A percentile compares a stretch with the other conserved stretches of the same genome.
phyloP scores from a whole-genome alignment of 2,888 invertebrate species.

The Lycocerus yunnanus region DNA sequence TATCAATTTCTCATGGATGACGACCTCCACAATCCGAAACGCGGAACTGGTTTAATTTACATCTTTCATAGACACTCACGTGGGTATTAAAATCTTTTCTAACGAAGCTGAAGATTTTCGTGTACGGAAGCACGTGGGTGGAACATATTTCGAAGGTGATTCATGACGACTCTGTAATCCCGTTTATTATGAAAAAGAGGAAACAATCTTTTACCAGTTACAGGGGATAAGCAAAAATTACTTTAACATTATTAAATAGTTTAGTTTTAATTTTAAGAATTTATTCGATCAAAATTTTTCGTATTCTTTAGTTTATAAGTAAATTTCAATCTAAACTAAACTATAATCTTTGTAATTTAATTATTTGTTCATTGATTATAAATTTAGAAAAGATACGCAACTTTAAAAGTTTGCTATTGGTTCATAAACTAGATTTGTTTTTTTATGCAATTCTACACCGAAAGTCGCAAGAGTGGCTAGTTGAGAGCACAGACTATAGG shows the following conservation, averaged over 20 bases:
- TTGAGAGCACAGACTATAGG: too few relatives aligned
- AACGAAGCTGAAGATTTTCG: not conserved
- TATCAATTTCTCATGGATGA: not conserved
- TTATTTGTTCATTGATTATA: too few relatives aligned
- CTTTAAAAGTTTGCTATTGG: too few relatives aligned
- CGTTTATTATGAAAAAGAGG: not conserved
- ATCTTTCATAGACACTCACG: not conserved
- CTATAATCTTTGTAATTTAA: too few relatives aligned
- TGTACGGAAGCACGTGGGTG: not conserved
- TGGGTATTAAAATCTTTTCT: not conserved
- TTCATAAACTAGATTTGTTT: too few relatives aligned
- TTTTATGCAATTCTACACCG: too few relatives aligned
- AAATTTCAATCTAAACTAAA: too few relatives aligned
- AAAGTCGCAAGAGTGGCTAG: too few relatives aligned
- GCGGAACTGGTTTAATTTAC: not conserved
- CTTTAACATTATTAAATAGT: not conserved
- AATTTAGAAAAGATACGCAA: too few relatives aligned
- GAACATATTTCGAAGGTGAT: not conserved
- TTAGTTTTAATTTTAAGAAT: too few relatives aligned
- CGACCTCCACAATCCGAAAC: not conserved
- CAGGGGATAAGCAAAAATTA: not conserved
- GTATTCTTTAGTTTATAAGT: too few relatives aligned
- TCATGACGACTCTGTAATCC: not conserved
- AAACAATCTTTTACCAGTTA: not conserved
- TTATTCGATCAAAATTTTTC: too few relatives aligned